Percentiles rank a stretch among this genome's conserved stretches.
These are phyloP conservation scores for Astyanax mexicanus DNA, from an alignment of 2,797 vertebrate species.

Conservation along the genomic window DNA sequence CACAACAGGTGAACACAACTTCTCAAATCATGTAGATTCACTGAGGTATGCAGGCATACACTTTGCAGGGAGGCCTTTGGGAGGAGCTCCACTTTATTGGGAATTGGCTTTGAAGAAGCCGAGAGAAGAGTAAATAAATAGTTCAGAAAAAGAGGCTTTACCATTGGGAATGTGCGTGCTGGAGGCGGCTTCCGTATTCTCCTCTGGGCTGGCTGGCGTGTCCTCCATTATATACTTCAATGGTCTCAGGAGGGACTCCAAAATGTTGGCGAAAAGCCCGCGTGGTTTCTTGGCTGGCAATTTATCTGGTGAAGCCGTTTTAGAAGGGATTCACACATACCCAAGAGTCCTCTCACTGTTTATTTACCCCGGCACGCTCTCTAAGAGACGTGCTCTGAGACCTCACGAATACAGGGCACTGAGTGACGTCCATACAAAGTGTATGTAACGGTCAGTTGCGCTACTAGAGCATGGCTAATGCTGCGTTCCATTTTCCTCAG, in stretches of 20 bases:
- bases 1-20: not conserved
- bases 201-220: constrained; percentile 13
- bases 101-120: not conserved
- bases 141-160: constrained; percentile 6
- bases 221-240: constrained; percentile 44
- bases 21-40: not conserved
- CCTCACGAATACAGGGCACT: not conserved
- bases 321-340: constrained; percentile 12
- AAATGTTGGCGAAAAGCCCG: constrained; percentile 34
- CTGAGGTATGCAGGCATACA: not conserved
- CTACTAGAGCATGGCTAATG: not conserved
- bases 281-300: constrained; percentile 30
- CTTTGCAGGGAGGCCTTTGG: not conserved
- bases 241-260: constrained; percentile 48
- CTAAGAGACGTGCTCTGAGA: not conserved
- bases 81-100: not conserved
- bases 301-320: constrained; percentile 17
- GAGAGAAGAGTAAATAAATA: constrained; percentile 18
- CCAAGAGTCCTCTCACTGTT: constrained; percentile 18
- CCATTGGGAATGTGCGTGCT: constrained; percentile 9
- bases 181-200: constrained; percentile 5
- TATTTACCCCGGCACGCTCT: constrained; percentile 31
- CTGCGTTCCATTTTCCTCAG: too few species aligned
- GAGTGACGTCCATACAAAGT: not conserved
- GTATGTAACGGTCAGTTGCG: not conserved